Evolutionary conservation across 2,113 vertebrate genomes (phyloP).

Genomic region (Epinephelus lanceolatus): DNA sequence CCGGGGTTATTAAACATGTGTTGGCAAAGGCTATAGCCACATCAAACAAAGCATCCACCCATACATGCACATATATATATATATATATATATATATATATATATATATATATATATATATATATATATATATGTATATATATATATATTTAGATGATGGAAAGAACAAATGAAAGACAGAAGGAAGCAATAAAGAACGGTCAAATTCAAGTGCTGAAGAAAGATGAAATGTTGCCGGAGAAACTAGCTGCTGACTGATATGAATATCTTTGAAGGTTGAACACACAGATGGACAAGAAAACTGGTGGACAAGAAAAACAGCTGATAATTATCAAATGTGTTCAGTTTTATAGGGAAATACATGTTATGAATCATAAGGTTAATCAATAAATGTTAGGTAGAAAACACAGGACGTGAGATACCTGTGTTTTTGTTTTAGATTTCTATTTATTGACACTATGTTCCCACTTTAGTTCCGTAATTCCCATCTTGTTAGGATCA

Average conservation of each 20-base stretch:
- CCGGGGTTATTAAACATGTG: conserved; percentile 22
- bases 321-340: conserved; percentile 12
- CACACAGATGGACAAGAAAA: conserved; percentile 42
- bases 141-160: background rate
- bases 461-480: background rate
- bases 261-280: conserved; percentile 35
- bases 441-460: background rate
- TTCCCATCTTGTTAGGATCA: background rate
- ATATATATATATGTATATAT: background rate
- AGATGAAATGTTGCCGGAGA: conserved; percentile 17
- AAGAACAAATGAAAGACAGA: background rate
- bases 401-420: no score
- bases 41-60: conserved; percentile 1
- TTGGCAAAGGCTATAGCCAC: background rate
- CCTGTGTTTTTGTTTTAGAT: background rate
- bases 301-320: conserved; percentile 37
- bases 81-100: background rate
- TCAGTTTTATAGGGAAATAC: background rate
- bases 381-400: no score
- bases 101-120: background rate
- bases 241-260: conserved; percentile 32
- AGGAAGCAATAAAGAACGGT: background rate
- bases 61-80: background rate
- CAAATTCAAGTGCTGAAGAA: background rate
- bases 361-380: background rate